phyloP scores from a whole-genome alignment of 2,113 vertebrate species.

The Channa argus region DNA sequence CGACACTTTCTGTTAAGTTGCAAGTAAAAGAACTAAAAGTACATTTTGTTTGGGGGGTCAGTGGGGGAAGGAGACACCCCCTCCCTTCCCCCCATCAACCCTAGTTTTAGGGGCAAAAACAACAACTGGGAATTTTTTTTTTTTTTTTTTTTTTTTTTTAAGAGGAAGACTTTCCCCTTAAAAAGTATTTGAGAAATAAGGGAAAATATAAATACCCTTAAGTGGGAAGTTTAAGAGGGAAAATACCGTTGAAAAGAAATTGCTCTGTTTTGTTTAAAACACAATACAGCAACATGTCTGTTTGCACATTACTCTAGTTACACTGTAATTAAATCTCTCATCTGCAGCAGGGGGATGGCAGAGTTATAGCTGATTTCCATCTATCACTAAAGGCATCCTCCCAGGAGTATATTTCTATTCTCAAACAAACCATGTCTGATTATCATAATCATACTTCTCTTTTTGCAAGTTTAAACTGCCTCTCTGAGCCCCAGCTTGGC shows the following conservation, averaged over 20 bases:
- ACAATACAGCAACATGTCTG: not conserved
- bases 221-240: too few species aligned
- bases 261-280: too few species aligned
- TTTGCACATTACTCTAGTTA: constrained; percentile 4
- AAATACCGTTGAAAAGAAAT: too few species aligned
- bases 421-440: constrained; percentile 36
- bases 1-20: not conserved
- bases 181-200: too few species aligned
- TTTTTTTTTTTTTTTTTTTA: not conserved
- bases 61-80: not conserved
- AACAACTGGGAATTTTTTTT: not conserved
- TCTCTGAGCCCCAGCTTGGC: constrained; percentile 35
- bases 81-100: constrained; percentile 41
- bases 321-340: constrained; percentile 19
- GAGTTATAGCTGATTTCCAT: constrained; percentile 15
- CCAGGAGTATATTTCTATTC: constrained; percentile 24
- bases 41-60: constrained; percentile 18
- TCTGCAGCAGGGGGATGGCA: constrained; percentile 4
- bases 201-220: too few species aligned
- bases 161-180: too few species aligned
- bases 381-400: constrained; percentile 24
- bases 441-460: constrained; percentile 67
- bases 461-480: constrained; percentile 40
- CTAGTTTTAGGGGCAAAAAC: not conserved
- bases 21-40: not conserved